A percentile compares a stretch with the other conserved stretches of the same genome.
These are phyloP conservation scores for Tetheella fluctuosa DNA, from an alignment of 2,888 invertebrate species.

Conservation along the genomic window DNA sequence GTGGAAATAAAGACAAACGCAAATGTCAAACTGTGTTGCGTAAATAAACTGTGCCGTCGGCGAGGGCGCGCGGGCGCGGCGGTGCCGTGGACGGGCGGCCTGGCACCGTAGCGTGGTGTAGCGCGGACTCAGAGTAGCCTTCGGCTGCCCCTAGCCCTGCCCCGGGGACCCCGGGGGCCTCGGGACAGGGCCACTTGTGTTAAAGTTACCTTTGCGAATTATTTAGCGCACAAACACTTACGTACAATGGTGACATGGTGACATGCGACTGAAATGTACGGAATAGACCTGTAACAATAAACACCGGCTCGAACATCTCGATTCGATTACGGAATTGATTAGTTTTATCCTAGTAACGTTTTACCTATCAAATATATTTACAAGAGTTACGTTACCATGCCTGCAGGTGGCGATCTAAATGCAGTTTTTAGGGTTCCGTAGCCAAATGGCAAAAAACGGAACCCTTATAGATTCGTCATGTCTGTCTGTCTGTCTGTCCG, in stretches of 20 bases:
- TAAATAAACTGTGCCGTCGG: not conserved
- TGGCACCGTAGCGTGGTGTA: too few species aligned
- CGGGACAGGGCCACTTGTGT: not conserved
- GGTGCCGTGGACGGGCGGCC: not conserved
- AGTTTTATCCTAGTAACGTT: too few species aligned
- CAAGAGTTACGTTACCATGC: too few species aligned
- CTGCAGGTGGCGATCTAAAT: too few species aligned
- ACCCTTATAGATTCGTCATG: too few species aligned
- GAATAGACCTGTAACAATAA: not conserved
- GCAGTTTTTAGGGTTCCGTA: too few species aligned
- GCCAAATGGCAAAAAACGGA: too few species aligned
- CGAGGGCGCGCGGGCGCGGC: too few species aligned
- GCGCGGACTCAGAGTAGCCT: not conserved
- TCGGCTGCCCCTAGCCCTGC: not conserved
- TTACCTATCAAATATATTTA: not conserved
- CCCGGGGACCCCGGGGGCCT: not conserved
- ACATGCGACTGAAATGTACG: not conserved
- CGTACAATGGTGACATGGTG: not conserved
- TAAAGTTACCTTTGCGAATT: not conserved
- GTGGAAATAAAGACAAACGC: not conserved
- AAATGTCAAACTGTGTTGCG: constrained; percentile 1
- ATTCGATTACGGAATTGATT: too few species aligned
- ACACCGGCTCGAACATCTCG: not conserved
- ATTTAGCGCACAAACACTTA: not conserved
- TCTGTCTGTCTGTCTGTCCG: too few species aligned